These are phyloP conservation scores for Mustelus asterias DNA, from an alignment of 2,113 vertebrate genomes.

Conservation along the genomic window DNA sequence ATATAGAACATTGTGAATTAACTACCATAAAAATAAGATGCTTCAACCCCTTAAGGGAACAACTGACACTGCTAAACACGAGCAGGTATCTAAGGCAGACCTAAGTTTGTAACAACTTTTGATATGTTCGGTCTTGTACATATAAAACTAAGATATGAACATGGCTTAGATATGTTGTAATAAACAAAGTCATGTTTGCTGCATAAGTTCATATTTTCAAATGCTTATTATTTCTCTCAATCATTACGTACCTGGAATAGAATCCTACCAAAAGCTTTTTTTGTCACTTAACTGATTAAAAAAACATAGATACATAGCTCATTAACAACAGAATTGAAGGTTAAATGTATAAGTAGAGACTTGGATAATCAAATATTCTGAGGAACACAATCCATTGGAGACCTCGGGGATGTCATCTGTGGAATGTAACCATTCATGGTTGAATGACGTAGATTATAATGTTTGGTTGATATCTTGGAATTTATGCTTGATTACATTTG, in stretches of 20 bases:
- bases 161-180: not conserved
- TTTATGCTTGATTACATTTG: slow-evolving; percentile 14
- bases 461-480: not conserved
- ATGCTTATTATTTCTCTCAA: not conserved
- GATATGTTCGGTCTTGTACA: not conserved
- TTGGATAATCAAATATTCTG: slow-evolving; percentile 2
- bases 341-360: not conserved
- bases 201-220: not conserved
- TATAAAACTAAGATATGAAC: not conserved
- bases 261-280: not conserved
- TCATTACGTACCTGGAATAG: not conserved
- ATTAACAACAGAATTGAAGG: not conserved
- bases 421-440: not conserved
- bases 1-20: not conserved
- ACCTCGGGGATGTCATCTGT: not conserved
- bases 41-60: not conserved
- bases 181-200: not conserved
- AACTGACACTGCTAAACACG: not conserved
- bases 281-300: not conserved
- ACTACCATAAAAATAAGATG: not conserved
- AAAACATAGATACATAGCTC: not conserved
- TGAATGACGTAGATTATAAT: slow-evolving; percentile 20
- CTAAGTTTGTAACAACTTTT: not conserved
- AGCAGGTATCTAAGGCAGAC: not conserved
- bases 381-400: not conserved